Evolutionary conservation across 2,797 vertebrate genomes (phyloP).

Genomic region (Tolypeutes matacus): DNA sequence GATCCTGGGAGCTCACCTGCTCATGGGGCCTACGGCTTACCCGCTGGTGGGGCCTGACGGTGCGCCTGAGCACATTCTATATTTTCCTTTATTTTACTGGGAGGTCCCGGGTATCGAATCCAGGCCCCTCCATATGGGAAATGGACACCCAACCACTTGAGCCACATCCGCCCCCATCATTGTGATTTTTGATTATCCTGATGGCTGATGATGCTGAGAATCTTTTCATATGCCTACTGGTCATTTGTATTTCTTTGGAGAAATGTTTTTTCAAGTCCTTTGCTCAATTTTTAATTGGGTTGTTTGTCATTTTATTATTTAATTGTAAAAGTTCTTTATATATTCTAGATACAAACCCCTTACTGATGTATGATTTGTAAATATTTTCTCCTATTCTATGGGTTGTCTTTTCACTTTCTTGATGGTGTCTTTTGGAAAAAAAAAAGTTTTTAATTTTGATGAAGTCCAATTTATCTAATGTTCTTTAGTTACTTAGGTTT

Average conservation of each 20-base stretch:
- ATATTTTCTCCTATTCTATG: background rate
- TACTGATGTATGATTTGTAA: background rate
- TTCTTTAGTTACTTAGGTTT: background rate
- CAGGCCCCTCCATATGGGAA: too few species aligned
- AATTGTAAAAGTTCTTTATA: background rate
- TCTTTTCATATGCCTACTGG: background rate
- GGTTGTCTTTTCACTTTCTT: constrained; percentile 1
- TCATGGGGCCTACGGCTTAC: too few species aligned
- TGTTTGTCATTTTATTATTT: constrained; percentile 4
- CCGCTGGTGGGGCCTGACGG: too few species aligned
- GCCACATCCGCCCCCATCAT: too few species aligned
- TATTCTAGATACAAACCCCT: background rate
- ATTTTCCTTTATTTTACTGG: too few species aligned
- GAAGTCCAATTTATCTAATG: background rate
- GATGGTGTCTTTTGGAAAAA: background rate
- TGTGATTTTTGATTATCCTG: background rate
- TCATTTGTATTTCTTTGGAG: background rate
- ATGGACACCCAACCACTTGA: too few species aligned
- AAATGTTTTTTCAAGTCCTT: background rate
- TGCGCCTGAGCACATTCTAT: too few species aligned
- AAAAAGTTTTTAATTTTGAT: background rate
- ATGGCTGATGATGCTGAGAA: background rate
- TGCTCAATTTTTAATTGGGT: background rate
- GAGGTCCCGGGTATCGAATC: too few species aligned
- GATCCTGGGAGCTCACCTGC: too few species aligned